Conservation (phyloP, 2,113 vertebrate genomes). For the Oncorhynchus clarkii region DNA sequence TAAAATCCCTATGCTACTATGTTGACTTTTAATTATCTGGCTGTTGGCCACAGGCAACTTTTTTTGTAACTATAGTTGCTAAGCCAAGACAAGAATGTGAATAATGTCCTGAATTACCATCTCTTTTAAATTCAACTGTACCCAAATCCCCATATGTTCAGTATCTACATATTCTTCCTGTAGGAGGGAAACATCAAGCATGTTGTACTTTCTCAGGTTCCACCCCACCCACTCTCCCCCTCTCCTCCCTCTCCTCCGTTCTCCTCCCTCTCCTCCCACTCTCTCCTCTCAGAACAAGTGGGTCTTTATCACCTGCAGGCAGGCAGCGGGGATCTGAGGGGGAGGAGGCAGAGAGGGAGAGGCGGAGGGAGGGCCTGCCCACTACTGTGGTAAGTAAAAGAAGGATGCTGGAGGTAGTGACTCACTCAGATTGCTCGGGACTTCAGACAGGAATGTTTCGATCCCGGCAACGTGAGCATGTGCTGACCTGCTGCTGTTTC, state of each 20-base stretch:
- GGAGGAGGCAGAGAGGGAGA: not conserved
- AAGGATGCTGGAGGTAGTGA: conserved; percentile 37
- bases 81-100: not conserved
- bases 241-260: not conserved
- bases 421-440: conserved; percentile 31
- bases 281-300: conserved; percentile 38
- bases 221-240: conserved; percentile 12
- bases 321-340: not conserved
- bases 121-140: not conserved
- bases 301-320: conserved; percentile 50
- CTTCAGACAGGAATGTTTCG: conserved; percentile 15
- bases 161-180: not conserved
- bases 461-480: conserved; percentile 6
- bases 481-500: conserved; percentile 22
- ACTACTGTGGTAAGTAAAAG: conserved; percentile 33
- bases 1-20: not conserved
- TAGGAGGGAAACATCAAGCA: conserved; percentile 19
- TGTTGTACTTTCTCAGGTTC: conserved; percentile 12
- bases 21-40: not conserved
- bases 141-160: not conserved
- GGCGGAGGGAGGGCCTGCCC: not conserved
- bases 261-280: not conserved
- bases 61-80: not conserved
- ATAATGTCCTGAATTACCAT: not conserved
- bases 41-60: not conserved